Evolutionary conservation across 2,797 vertebrate species (phyloP).

Genomic region (Spinibarbus caldwelli): DNA sequence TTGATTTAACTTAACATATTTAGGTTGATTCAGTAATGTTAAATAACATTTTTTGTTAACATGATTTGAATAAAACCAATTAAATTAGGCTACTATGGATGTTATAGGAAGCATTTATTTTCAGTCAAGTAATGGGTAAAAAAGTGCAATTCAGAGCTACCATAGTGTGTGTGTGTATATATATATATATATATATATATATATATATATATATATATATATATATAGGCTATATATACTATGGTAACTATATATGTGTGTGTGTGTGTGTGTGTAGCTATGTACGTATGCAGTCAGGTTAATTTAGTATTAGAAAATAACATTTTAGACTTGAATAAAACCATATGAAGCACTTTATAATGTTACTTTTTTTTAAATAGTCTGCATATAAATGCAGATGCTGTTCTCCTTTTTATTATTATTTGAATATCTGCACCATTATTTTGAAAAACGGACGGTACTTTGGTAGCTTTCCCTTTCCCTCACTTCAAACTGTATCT

Average conservation of each 20-base stretch:
- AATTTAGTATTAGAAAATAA: not conserved
- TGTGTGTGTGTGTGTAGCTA: too few species aligned
- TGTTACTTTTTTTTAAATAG: not conserved
- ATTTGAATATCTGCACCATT: not conserved
- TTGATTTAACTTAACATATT: not conserved
- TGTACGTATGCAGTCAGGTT: not conserved
- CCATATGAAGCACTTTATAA: not conserved
- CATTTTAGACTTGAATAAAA: not conserved
- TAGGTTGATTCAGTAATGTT: not conserved
- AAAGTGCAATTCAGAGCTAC: too few species aligned
- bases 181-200: too few species aligned
- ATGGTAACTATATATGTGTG: too few species aligned
- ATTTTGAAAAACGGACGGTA: not conserved
- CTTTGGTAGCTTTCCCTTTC: not conserved
- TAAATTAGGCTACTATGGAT: not conserved
- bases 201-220: too few species aligned
- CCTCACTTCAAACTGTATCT: not conserved
- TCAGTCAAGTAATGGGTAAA: too few species aligned
- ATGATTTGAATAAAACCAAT: not conserved
- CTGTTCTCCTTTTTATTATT: not conserved
- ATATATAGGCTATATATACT: too few species aligned
- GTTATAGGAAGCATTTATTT: not conserved
- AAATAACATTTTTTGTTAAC: not conserved
- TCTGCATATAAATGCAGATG: not conserved
- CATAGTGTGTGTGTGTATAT: too few species aligned